These are phyloP conservation scores for Rhinogobio ventralis DNA, from an alignment of 2,797 vertebrate genomes.

Conservation along the genomic window DNA sequence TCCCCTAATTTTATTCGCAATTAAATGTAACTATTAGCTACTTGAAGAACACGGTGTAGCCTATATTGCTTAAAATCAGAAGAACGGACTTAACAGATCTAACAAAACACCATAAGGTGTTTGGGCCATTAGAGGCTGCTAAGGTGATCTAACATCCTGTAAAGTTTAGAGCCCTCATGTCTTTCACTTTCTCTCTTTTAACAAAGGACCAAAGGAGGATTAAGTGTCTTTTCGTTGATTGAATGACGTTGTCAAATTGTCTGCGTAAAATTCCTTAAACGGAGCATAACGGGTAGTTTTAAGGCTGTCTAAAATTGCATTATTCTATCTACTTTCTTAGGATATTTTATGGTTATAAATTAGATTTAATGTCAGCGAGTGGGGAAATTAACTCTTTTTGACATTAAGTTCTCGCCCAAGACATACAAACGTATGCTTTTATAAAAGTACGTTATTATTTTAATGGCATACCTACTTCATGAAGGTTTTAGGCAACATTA, in stretches of 20 bases:
- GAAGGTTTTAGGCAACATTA: neutral
- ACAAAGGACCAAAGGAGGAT: constrained; percentile 65
- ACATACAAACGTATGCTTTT: neutral
- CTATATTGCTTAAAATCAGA: constrained; percentile 51
- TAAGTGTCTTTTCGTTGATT: constrained; percentile 50
- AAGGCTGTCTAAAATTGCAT: neutral
- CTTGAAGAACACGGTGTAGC: constrained; percentile 22
- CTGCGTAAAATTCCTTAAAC: constrained; percentile 38
- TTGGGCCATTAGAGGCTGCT: constrained; percentile 67
- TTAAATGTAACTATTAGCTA: neutral
- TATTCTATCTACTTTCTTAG: neutral
- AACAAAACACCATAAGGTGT: constrained; percentile 72
- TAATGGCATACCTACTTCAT: neutral
- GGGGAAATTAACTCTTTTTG: neutral
- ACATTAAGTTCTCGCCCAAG: neutral
- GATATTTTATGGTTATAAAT: neutral
- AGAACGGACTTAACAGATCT: constrained; percentile 56
- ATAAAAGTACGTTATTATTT: constrained; percentile 15
- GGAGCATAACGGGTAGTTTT: constrained; percentile 22
- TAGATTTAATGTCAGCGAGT: neutral
- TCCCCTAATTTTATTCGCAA: neutral
- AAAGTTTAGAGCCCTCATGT: constrained; percentile 77
- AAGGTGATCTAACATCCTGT: constrained; percentile 69
- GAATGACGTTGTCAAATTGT: constrained; percentile 36
- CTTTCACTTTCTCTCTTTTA: constrained; percentile 71